Base-by-base conservation (phyloP, 2,888 invertebrate species). In the Leptopilina drosophilae region DNA sequence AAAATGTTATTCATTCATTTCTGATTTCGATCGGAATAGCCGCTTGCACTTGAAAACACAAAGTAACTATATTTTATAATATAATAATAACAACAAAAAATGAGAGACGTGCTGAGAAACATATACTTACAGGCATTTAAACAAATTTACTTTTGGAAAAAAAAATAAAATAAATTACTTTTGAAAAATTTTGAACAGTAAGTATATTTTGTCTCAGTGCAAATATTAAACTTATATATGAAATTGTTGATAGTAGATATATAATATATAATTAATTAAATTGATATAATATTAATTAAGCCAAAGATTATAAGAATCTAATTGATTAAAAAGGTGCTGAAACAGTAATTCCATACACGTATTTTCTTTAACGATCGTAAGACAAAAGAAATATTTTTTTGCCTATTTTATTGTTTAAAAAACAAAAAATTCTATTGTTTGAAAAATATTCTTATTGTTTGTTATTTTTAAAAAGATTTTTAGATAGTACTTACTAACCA, bases 21-120 rank as follows among this genome's bases (percentile, higher is more conserved):
- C 87, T 88, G 87, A 88, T 87, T 84, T 87, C 85, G 84, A 86
- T 89, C 86, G 86, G 87, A 89, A 90, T 91, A 90, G 90, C 91
- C 91, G 91, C 90, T 90, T 89, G 89, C 90, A 90, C 90, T 87
- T 90, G 86, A 82, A 88, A 84, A 90, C 90, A 90, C 89, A 90
- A 90, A 90, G 78, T 56, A 64, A 76, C 42, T 76, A 76, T 49
- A 76, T 76, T 76, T 76, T 64, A 64, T 76, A 62, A 42, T 42
- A 15, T 42, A 56, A 73, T 53, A 53, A 15, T 42, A 56, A 73
- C 33, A 53, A 73, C 56, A n/a, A 62, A 20, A 20, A 62, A 59
- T 59, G 4, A 62, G 42, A 76, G 40, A 76, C 53, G 76, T 79
- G 69, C 82, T 26, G 81, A 78, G 77, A 81, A 66, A 77, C 46